Evolutionary conservation across 2,888 invertebrate genomes (phyloP).

Genomic region (Mystacides longicornis): DNA sequence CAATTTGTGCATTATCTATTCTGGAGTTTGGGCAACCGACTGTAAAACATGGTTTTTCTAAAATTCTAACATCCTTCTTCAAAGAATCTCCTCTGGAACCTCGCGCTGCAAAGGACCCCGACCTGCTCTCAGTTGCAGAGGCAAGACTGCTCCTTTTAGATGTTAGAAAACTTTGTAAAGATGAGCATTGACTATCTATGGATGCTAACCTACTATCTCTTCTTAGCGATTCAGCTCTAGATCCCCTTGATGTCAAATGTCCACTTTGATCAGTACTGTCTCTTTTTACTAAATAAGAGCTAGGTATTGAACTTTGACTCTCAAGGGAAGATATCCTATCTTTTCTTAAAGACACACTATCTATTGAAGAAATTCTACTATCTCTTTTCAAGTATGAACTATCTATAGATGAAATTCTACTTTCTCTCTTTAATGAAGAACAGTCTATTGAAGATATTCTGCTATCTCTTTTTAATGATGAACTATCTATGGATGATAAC

Average conservation of each 20-base stretch:
- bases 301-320: slow-evolving; percentile 23
- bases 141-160: slow-evolving; percentile 16
- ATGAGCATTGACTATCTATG: slow-evolving; percentile 22
- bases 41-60: background rate
- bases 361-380: slow-evolving; percentile 21
- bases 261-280: slow-evolving; percentile 15
- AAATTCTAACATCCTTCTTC: slow-evolving; percentile 16
- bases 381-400: slow-evolving; percentile 20
- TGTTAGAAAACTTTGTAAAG: slow-evolving; percentile 15
- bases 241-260: slow-evolving; percentile 12
- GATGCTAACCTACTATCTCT: slow-evolving; percentile 20
- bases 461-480: slow-evolving; percentile 19
- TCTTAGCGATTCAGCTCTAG: slow-evolving; percentile 18
- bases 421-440: slow-evolving; percentile 1
- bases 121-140: slow-evolving; percentile 11
- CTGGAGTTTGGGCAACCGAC: slow-evolving; percentile 1
- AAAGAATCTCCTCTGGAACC: slow-evolving; percentile 21
- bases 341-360: slow-evolving; percentile 17
- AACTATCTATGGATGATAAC: slow-evolving; percentile 1
- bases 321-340: slow-evolving; percentile 19
- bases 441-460: slow-evolving; percentile 23
- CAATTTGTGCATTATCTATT: background rate
- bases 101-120: slow-evolving; percentile 10
- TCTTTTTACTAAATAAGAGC: slow-evolving; percentile 19
- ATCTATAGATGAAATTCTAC: slow-evolving; percentile 13